Evolutionary conservation across 1,140 invertebrate genomes (phyloP).

Genomic region (Leptestheria dahalacensis): DNA sequence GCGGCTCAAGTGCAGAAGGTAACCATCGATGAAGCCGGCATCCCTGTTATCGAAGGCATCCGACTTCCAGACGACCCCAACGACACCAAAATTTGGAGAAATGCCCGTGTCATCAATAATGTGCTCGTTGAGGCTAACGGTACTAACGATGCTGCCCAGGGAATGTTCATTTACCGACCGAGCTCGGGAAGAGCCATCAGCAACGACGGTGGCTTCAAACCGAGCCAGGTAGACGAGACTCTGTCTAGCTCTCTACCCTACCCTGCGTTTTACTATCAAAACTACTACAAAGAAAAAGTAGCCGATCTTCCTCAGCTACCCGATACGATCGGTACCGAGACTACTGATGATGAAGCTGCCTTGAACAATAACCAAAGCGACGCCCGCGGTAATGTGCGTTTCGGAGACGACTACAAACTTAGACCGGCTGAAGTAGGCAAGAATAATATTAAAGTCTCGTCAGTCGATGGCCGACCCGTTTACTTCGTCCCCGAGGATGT

Average conservation of each 20-base stretch:
- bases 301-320: conserved; percentile 4
- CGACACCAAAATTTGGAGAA: conserved; percentile 61
- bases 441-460: conserved; percentile 3
- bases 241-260: not conserved
- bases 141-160: not conserved
- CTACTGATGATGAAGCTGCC: not conserved
- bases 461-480: conserved; percentile 37
- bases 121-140: conserved; percentile 35
- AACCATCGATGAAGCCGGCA: conserved; percentile 47
- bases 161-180: conserved; percentile 11
- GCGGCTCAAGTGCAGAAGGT: conserved; percentile 34
- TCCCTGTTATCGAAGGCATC: conserved; percentile 60
- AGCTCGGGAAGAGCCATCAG: not conserved
- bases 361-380: not conserved
- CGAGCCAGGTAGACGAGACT: not conserved
- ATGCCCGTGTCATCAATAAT: conserved; percentile 68
- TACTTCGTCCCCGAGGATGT: conserved; percentile 8
- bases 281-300: conserved; percentile 9
- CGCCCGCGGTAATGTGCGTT: not conserved
- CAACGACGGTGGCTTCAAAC: conserved; percentile 10
- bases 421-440: not conserved
- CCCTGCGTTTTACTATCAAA: conserved; percentile 14
- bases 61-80: conserved; percentile 64
- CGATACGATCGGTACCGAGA: conserved; percentile 10
- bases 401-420: not conserved